phyloP scores from a whole-genome alignment of 2,797 vertebrate genomes.

The Limosa lapponica region DNA sequence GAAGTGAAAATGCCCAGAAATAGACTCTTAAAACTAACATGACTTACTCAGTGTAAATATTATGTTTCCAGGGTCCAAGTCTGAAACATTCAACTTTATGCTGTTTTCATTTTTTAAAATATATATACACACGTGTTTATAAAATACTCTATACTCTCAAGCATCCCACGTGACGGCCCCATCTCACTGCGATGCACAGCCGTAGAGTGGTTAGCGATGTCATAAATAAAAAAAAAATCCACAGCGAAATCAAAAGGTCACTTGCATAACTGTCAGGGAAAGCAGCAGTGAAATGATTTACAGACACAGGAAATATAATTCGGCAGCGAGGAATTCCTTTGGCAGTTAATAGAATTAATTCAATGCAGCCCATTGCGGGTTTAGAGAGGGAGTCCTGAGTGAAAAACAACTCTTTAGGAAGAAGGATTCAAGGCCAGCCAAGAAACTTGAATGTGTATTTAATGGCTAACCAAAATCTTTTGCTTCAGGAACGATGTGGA shows the following conservation, averaged over 20 bases:
- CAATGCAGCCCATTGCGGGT: background rate
- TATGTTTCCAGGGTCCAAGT: constrained; percentile 9
- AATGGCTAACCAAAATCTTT: background rate
- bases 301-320: constrained; percentile 65
- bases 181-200: background rate
- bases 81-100: constrained; percentile 14
- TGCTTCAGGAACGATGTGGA: background rate
- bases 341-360: constrained; percentile 62
- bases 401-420: constrained; percentile 11
- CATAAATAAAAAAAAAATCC: constrained; percentile 49
- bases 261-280: constrained; percentile 67
- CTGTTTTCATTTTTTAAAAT: background rate
- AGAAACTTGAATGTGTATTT: background rate
- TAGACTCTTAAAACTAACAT: constrained; percentile 13
- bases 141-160: background rate
- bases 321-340: constrained; percentile 58
- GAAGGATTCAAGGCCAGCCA: background rate
- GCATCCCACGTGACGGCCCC: background rate
- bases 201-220: constrained; percentile 9
- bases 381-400: background rate
- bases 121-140: background rate
- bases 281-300: constrained; percentile 63
- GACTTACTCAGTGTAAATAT: constrained; percentile 21
- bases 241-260: constrained; percentile 71
- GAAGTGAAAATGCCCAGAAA: constrained; percentile 43